These are phyloP conservation scores for Sphaeridia pumilis DNA, from an alignment of 2,888 invertebrate species.

Conservation along the genomic window DNA sequence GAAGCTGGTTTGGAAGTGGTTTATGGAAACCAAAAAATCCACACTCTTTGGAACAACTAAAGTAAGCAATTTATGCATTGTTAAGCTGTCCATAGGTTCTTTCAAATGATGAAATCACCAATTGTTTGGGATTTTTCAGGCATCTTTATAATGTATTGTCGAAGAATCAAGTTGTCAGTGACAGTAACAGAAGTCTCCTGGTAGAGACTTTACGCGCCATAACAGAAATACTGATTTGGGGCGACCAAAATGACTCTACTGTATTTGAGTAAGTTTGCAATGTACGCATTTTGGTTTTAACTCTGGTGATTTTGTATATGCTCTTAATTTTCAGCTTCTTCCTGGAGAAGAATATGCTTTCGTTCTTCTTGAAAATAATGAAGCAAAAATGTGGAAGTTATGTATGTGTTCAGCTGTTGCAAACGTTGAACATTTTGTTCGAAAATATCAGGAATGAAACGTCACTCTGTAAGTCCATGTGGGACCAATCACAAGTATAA, in stretches of 20 bases:
- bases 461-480: conserved; percentile 95
- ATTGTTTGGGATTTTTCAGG: conserved; percentile 40
- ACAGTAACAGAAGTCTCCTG: conserved; percentile 81
- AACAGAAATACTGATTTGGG: conserved; percentile 99
- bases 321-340: conserved; percentile 63
- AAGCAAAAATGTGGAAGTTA: conserved; percentile 92
- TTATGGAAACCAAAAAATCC: conserved; percentile 96
- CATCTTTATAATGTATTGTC: conserved; percentile 85
- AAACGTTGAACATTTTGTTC: conserved; percentile 96
- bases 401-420: conserved; percentile 94
- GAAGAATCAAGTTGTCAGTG: conserved; percentile 88
- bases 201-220: conserved; percentile 95
- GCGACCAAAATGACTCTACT: conserved; percentile 98
- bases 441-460: conserved; percentile 99
- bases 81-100: too few relatives aligned
- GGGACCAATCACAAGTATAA: too few relatives aligned
- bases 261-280: conserved; percentile 85
- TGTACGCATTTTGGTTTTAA: conserved; percentile 1
- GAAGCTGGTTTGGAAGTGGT: conserved; percentile 79
- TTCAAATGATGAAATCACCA: neutral
- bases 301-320: too few relatives aligned
- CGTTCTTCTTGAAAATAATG: conserved; percentile 95
- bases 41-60: conserved; percentile 92
- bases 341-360: conserved; percentile 97
- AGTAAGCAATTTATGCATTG: too few relatives aligned